Conservation (phyloP, 2,888 invertebrate genomes). For the Abrostola triplasia region DNA sequence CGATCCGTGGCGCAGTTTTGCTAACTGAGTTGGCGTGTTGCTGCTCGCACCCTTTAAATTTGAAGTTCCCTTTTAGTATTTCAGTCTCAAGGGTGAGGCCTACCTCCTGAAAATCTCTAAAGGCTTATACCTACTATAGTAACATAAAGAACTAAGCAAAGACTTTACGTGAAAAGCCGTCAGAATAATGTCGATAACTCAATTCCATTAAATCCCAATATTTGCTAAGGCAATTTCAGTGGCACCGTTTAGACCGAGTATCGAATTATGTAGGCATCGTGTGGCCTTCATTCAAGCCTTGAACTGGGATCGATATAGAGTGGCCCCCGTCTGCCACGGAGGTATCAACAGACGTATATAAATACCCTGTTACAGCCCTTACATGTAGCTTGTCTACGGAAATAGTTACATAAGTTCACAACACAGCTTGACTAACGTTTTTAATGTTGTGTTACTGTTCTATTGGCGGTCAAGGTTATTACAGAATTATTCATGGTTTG, state of each 20-base stretch:
- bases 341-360: slow-evolving; percentile 48
- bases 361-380: slow-evolving; percentile 23
- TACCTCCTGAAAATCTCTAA: too few relatives aligned
- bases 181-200: slow-evolving; percentile 34
- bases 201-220: slow-evolving; percentile 39
- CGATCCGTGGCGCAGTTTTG: too few relatives aligned
- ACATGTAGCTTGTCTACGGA: slow-evolving; percentile 16
- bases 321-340: slow-evolving; percentile 55
- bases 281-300: slow-evolving; percentile 67
- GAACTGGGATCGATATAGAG: slow-evolving; percentile 71
- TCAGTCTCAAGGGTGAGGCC: too few relatives aligned
- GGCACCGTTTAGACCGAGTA: slow-evolving; percentile 50
- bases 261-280: slow-evolving; percentile 44
- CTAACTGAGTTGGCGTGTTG: too few relatives aligned
- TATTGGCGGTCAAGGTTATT: neutral
- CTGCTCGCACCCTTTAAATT: too few relatives aligned
- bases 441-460: neutral
- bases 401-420: slow-evolving; percentile 22
- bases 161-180: slow-evolving; percentile 21
- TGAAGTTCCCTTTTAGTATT: too few relatives aligned
- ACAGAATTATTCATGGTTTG: neutral
- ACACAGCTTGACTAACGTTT: neutral
- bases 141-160: slow-evolving; percentile 12
- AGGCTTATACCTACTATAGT: too few relatives aligned
- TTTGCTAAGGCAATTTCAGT: slow-evolving; percentile 33